Evolutionary conservation across 2,888 invertebrate species (phyloP).

Genomic region (Scelioninae gen. 1): DNA sequence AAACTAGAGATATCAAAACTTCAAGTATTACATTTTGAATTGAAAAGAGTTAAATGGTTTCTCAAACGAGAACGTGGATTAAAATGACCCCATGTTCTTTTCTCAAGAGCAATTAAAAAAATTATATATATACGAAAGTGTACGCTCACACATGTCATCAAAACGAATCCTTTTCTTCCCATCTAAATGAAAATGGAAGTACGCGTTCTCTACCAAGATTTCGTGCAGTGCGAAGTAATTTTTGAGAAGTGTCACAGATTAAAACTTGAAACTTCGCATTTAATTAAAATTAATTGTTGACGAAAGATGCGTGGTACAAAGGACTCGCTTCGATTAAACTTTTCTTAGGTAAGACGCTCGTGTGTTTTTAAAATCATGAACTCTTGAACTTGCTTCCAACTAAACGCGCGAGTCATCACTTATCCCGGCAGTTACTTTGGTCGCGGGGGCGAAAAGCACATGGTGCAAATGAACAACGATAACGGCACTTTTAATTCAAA

Average conservation of each 20-base stretch:
- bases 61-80: not conserved
- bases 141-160: not conserved
- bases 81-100: conserved; percentile 3
- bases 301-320: not conserved
- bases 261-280: conserved; percentile 1
- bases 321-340: not conserved
- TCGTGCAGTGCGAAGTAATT: not conserved
- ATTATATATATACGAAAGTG: conserved; percentile 10
- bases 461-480: conserved; percentile 32
- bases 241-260: conserved; percentile 8
- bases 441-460: conserved; percentile 13
- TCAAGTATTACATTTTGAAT: conserved; percentile 8
- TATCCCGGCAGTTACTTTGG: conserved; percentile 30
- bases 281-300: conserved; percentile 23
- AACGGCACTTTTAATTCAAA: conserved; percentile 45
- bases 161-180: conserved; percentile 9
- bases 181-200: conserved; percentile 13
- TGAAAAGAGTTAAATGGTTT: conserved; percentile 5
- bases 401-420: conserved; percentile 37
- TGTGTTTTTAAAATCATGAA: not conserved
- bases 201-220: not conserved
- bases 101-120: conserved; percentile 8
- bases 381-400: conserved; percentile 21
- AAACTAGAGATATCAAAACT: not conserved
- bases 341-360: not conserved